Base-by-base conservation (phyloP, 2,797 vertebrate species). In the Menidia menidia region DNA sequence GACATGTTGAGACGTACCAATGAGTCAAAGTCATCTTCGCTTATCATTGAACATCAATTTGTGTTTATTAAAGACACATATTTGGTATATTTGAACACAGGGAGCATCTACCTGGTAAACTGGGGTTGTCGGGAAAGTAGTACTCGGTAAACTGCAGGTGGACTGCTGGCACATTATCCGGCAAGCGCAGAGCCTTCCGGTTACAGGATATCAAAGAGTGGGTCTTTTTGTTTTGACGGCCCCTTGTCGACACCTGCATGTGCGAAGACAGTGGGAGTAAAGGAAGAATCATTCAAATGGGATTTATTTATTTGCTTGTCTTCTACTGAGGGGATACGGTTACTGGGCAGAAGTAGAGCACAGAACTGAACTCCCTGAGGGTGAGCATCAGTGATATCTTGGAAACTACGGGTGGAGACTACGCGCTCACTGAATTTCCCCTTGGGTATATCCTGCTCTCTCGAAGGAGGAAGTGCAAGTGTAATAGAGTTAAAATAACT, bases 91-190 rank as follows among this genome's bases (percentile, higher is more conserved):
- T n/a, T n/a, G 1, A 59, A 7, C 9, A 19, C 9, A 13, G 43
- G 7, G 10, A 25, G 19, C 16, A 59, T 42, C 33, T 94, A 99
- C 98, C 97, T 91, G 95, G 91, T 84, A 97, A 93, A 71, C 90
- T 91, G 41, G 95, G 92, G 85, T 95, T 96, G 88, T 98, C 96
- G 12, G 97, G 95, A 74, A 97, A 96, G 93, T 98, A 99, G 90
- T 98, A 99, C 59, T 99, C 98, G 0, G 96, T 98, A 84, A 99
- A 99, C 78, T 99, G 97, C 69, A 99, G 90, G 64, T 99, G 96
- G 86, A 99, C 93, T 70, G 96, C 97, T 73, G 98, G 96, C 9
- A 95, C 84, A 60, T 93, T 94, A 52, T 96, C 88, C 0, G 96
- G 94, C 59, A 97, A 88, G 68, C 72, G 92, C 69, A 95, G 88